Conservation (phyloP, 2,888 invertebrate genomes). For the Drosophila phalerata region DNA sequence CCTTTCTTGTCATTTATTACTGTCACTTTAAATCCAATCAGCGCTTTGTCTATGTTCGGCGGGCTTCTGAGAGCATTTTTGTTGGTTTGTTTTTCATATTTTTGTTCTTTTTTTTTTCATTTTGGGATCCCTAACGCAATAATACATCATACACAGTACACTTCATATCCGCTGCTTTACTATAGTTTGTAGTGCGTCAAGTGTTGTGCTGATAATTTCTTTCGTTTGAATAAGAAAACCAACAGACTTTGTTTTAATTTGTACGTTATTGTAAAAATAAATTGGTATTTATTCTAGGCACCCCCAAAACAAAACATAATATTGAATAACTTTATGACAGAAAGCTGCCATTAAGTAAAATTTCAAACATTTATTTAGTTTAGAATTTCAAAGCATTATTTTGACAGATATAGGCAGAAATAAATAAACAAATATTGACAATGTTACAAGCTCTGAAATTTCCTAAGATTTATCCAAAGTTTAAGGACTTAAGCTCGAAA, state of each 20-base stretch:
- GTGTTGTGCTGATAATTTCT: slow-evolving; percentile 51
- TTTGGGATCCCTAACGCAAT: slow-evolving; percentile 18
- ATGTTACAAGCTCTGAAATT: neutral
- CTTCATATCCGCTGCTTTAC: slow-evolving; percentile 40
- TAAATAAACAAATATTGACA: neutral
- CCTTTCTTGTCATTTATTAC: slow-evolving; percentile 83
- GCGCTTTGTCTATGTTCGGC: slow-evolving; percentile 74
- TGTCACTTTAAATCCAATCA: slow-evolving; percentile 83
- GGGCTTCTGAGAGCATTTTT: slow-evolving; percentile 30
- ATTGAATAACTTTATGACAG: slow-evolving; percentile 28
- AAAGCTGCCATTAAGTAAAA: slow-evolving; percentile 3
- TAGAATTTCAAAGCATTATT: neutral
- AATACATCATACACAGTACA: slow-evolving; percentile 35
- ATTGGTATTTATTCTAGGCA: slow-evolving; percentile 46
- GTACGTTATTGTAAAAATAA: slow-evolving; percentile 46
- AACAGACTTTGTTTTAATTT: slow-evolving; percentile 19
- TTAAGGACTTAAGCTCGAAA: neutral
- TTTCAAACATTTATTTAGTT: slow-evolving; percentile 5
- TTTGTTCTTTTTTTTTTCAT: slow-evolving; percentile 2
- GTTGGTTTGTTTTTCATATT: slow-evolving; percentile 2
- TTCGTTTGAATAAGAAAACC: slow-evolving; percentile 54
- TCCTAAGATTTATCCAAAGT: neutral
- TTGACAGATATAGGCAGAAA: neutral
- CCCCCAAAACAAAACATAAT: slow-evolving; percentile 5
- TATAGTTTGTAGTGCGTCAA: slow-evolving; percentile 41